phyloP scores from a whole-genome alignment of 1,140 invertebrate genomes.

The Arion vulgaris region DNA sequence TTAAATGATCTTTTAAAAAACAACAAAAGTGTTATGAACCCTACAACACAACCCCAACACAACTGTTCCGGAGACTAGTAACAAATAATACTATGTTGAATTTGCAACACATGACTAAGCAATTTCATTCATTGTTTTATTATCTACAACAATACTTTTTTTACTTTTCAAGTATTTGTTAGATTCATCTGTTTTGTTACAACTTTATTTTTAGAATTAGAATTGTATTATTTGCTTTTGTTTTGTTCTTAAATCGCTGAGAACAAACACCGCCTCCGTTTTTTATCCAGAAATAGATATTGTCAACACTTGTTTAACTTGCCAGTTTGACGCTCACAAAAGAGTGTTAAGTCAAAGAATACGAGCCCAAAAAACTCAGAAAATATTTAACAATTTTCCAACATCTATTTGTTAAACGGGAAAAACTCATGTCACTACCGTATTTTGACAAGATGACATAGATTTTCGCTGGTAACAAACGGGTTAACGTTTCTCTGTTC shows the following conservation, averaged over 20 bases:
- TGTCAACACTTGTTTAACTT: neutral
- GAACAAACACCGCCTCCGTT: neutral
- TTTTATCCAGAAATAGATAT: neutral
- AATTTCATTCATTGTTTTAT: too few relatives aligned
- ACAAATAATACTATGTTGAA: too few relatives aligned
- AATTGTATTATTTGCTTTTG: too few relatives aligned
- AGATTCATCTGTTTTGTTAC: too few relatives aligned
- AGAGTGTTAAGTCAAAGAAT: neutral
- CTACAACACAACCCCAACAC: too few relatives aligned
- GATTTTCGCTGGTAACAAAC: neutral
- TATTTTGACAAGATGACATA: constrained; percentile 4
- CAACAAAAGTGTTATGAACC: too few relatives aligned
- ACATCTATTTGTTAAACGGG: neutral
- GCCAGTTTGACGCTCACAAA: neutral
- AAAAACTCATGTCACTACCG: neutral
- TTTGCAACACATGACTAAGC: too few relatives aligned
- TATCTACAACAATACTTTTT: too few relatives aligned
- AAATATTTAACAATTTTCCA: neutral
- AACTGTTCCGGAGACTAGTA: too few relatives aligned
- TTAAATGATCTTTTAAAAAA: too few relatives aligned
- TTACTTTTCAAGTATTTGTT: too few relatives aligned
- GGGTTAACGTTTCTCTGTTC: neutral
- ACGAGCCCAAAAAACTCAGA: neutral
- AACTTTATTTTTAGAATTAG: too few relatives aligned
- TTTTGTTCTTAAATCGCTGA: neutral